A percentile compares a stretch with the other conserved stretches of the same genome.
These are phyloP conservation scores for Amblyornis subalaris DNA, from an alignment of 2,113 vertebrate species.

Conservation along the genomic window DNA sequence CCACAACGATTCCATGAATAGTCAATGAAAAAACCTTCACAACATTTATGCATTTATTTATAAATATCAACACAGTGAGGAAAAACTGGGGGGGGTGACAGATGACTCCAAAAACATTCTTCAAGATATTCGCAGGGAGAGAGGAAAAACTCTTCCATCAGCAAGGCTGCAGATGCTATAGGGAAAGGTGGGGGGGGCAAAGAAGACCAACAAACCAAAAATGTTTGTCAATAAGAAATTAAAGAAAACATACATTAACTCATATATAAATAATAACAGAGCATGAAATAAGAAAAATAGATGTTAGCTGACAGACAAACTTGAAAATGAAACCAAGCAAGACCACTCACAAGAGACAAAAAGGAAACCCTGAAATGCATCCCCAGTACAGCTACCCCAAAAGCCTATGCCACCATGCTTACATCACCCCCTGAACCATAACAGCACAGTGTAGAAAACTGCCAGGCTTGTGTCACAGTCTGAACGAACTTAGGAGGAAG, in stretches of 20 bases:
- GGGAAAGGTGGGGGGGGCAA: background rate
- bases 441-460: background rate
- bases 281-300: background rate
- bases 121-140: background rate
- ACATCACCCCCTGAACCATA: background rate
- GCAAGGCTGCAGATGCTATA: background rate
- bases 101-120: background rate
- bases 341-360: background rate
- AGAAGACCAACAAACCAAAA: background rate
- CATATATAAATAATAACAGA: background rate
- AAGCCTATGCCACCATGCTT: fast-evolving
- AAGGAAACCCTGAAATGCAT: background rate
- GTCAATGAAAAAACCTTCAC: background rate
- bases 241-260: background rate
- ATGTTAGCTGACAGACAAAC: background rate
- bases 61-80: background rate
- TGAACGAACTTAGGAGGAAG: too few relatives aligned
- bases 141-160: background rate
- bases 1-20: background rate
- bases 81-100: background rate
- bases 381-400: background rate
- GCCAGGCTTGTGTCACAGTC: background rate
- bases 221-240: background rate
- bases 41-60: background rate
- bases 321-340: background rate